Base-by-base conservation (phyloP, 2,888 invertebrate genomes). In the Monopis laevigella region DNA sequence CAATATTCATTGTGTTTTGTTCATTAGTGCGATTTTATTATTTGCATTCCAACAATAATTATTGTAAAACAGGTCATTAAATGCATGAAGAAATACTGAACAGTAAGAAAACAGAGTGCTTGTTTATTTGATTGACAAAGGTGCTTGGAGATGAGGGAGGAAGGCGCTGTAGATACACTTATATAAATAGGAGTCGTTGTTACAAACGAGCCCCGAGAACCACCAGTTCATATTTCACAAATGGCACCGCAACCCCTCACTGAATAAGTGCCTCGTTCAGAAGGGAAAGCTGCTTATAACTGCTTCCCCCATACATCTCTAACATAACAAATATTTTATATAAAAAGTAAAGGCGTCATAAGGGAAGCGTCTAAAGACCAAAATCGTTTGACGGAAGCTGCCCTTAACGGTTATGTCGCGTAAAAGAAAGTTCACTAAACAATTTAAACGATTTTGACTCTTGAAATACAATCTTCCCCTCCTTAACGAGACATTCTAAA, bases 401-500 rank as follows among this genome's bases (percentile, higher is more conserved):
- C n/a, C n/a, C n/a, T 53, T 45, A 47, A 52, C 46, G 45, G 40
- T 30, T 48, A 50, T 48, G 50, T 54, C 14, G 3, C 6, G 17
- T 14, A 10, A 51, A 51, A 53, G 54, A 45, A 49, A 48, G 48
- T 46, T 48, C 43, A 47, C 49, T 51, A 53, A 62, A 51, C 46
- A 53, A 54, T 56, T 55, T 59, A 70, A 54, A 55, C 65, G 58
- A 72, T 52, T 68, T 60, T 71, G 65, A 62, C 56, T 65, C 65
- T 68, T 62, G 59, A 50, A 55, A 56, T 57, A 50, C 62, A 65
- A 66, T 74, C 67, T 73, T 72, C 69, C 75, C 67, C 73, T 54
- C 59, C 69, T 19, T 71, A 68, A 68, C 68, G 65, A 62, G 71
- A 74, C 77, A 78, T 78, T 78, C 68, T 77, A 77, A 74, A 75